Evolutionary conservation across 2,888 invertebrate species (phyloP), one percentile per base, ranked within the genome.

Genomic region (Capitulum mitella): DNA sequence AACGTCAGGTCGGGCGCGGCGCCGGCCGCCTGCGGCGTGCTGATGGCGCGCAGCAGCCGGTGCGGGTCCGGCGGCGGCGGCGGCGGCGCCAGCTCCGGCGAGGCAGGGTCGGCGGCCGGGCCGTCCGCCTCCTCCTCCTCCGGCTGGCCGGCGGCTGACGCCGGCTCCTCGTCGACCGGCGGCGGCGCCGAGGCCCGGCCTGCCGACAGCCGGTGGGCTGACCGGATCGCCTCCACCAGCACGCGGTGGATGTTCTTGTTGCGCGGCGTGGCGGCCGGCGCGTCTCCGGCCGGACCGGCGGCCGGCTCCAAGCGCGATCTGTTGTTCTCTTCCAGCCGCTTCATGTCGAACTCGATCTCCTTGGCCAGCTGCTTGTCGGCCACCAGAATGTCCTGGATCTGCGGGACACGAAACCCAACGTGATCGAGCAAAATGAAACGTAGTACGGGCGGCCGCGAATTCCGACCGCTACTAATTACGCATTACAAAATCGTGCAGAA

Each of bases 261-360:
- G 46, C 29, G 29, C 16, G 76, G 76, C 14, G 76, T 48, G 43
- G 46, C 22, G 46, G 76, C 29, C 14, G 76, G 46, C 1, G n/a
- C 26, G 37, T 12, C 74, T 5, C 14, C 46, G 6, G 43, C n/a
- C 46, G 43, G 46, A 5, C 29, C 46, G 2, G 22, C 74, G 0
- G 40, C 29, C 46, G 46, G 43, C 29, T 3, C 76, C 16, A 12
- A 29, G 32, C 29, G 32, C n/a, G 10, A 16, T 16, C n/a, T 3
- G 19, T 43, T 0, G 2, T 46, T 5, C 48, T 83, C 82, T 46
- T 86, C 86, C 83, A 86, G 86, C 80, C 84, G 84, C 34, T 84
- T 83, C 76, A 87, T 79, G 81, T 87, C 87, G 84, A 85, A 87
- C 81, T 86, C 85, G 78, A 88, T 86, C 82, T 87, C 87, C 54